Conservation (phyloP, 2,113 vertebrate species). For the Datnioides undecimradiatus region DNA sequence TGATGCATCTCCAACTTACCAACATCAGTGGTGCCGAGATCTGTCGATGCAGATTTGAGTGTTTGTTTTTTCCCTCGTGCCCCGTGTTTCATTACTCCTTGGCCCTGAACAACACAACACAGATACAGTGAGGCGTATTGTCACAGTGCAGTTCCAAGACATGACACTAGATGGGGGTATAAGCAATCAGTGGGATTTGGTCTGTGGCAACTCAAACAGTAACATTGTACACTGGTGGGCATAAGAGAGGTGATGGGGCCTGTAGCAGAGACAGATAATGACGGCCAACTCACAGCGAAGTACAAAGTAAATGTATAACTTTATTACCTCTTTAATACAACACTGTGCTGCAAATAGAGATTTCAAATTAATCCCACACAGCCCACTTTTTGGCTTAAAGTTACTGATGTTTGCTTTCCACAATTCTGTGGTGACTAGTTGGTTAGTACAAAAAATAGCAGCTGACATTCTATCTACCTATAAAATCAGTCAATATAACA, state of each 20-base stretch:
- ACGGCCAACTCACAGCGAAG: neutral
- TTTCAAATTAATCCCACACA: neutral
- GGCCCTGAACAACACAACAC: conserved; percentile 81
- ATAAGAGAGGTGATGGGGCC: neutral
- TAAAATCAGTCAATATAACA: neutral
- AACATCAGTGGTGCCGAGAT: conserved; percentile 94
- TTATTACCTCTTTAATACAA: neutral
- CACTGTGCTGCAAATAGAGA: neutral
- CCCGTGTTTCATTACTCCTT: conserved; percentile 93
- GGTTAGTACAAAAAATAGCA: neutral
- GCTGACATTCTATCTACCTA: neutral
- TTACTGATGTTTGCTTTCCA: too few species aligned
- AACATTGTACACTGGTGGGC: neutral
- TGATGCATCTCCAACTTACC: conserved; percentile 83
- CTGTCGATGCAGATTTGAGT: conserved; percentile 96
- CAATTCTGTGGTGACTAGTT: neutral
- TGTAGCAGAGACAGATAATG: neutral
- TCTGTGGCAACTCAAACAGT: neutral
- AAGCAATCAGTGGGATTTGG: neutral
- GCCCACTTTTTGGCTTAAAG: neutral
- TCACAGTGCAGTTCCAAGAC: neutral
- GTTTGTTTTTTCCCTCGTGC: conserved; percentile 93
- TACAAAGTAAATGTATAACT: neutral
- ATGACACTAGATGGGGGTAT: conserved; percentile 42
- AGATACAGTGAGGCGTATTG: neutral